These are phyloP conservation scores for Drosophila carrolli DNA, from an alignment of 1,140 invertebrate genomes.

Conservation along the genomic window DNA sequence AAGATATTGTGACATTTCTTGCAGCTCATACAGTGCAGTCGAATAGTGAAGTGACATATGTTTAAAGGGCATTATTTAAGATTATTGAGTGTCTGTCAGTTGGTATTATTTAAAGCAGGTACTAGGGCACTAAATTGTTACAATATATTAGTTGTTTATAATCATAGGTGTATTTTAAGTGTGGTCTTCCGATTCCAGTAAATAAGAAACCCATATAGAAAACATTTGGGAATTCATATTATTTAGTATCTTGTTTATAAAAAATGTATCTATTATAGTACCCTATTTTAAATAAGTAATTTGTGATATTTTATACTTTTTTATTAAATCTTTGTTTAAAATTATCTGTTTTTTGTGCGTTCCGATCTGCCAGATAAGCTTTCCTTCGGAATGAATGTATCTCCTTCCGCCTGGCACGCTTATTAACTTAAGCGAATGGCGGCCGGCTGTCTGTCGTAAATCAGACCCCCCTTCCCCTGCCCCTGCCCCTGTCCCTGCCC, in stretches of 20 bases:
- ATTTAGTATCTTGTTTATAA: not conserved
- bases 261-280: too few relatives aligned
- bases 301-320: not conserved
- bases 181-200: too few relatives aligned
- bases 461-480: slow-evolving; percentile 30
- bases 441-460: slow-evolving; percentile 69
- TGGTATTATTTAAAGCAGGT: too few relatives aligned
- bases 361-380: slow-evolving; percentile 24
- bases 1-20: slow-evolving; percentile 44
- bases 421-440: slow-evolving; percentile 69
- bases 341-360: not conserved
- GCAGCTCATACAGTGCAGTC: slow-evolving; percentile 5
- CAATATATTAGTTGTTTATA: too few relatives aligned
- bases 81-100: slow-evolving; percentile 6
- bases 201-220: not conserved
- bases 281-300: too few relatives aligned
- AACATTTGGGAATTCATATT: too few relatives aligned
- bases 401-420: slow-evolving; percentile 47
- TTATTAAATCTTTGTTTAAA: not conserved
- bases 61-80: not conserved
- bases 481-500: not conserved
- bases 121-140: not conserved
- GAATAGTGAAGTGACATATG: not conserved
- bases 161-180: too few relatives aligned
- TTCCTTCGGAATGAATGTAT: slow-evolving; percentile 22